Base-by-base conservation (phyloP, 2,888 invertebrate species). In the Stomorhina lunata region DNA sequence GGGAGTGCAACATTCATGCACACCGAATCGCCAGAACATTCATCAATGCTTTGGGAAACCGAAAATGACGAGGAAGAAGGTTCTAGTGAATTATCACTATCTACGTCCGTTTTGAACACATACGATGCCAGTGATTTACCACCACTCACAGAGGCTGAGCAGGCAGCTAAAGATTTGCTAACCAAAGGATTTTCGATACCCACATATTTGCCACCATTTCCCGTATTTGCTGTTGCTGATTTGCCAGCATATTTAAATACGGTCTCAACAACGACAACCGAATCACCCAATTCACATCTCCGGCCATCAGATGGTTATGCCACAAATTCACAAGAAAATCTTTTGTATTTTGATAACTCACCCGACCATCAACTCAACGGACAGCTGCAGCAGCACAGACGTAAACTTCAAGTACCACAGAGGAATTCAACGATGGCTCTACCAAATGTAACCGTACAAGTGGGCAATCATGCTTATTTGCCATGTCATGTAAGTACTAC, bases 391-490 rank as follows among this genome's bases (percentile, higher is more conserved):
- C 78, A 66, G 10, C 61, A 83, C 65, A 20, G 80, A 59, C 65
- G 80, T 79, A 73, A 75, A 43, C 50, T 78, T 20, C 63, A 43
- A 48, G 63, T 63, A 20, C 85, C 53, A 86, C 65, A 85, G 86
- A 90, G 80, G 89, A 90, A 83, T 85, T 88, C 85, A 88, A 90
- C 79, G 86, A 85, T 88, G 84, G 87, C 86, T 55, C 86, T 86
- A 34, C 86, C 88, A 84, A 97, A 97, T 92, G 95, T 97, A 91
- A 97, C 97, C 84, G 96, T 96, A 85, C 97, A 97, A 92, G 93
- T 97, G 89, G 97, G 97, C 88, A 96, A 96, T 83, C 96, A 96
- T 92, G 97, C 97, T 85, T 97, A 96, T 92, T 93, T 97, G 87
- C 97, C 97, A 84, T 97, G 97, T 93, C 96, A 95, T 93, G 95